These are phyloP conservation scores for Eugnorisma glareosa DNA, from an alignment of 2,888 invertebrate genomes.

Conservation along the genomic window DNA sequence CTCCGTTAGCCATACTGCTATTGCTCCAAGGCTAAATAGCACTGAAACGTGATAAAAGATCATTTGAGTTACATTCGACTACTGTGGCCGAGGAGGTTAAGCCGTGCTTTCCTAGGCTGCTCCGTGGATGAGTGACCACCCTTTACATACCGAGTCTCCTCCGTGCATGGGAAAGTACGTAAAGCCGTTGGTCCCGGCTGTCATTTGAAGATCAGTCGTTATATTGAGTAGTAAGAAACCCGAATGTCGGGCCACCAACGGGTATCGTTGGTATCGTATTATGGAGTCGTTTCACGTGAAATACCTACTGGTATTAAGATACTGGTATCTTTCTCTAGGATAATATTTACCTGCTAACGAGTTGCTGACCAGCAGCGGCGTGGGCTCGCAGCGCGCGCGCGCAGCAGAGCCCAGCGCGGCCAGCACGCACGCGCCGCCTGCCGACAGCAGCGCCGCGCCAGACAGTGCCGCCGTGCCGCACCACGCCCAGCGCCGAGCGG, in stretches of 20 bases:
- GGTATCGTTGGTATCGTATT: too few relatives aligned
- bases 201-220: neutral
- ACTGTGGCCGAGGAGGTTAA: neutral
- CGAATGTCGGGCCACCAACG: neutral
- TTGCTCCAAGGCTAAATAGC: slow-evolving; percentile 93
- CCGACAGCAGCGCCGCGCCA: slow-evolving; percentile 92
- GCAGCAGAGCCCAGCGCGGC: slow-evolving; percentile 95
- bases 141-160: neutral
- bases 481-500: slow-evolving; percentile 94
- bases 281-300: neutral
- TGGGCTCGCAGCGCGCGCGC: slow-evolving; percentile 91
- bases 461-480: slow-evolving; percentile 93
- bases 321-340: neutral
- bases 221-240: neutral
- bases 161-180: neutral
- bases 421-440: slow-evolving; percentile 93
- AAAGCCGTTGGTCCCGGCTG: neutral
- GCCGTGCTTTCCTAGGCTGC: neutral
- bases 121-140: neutral
- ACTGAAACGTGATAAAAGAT: slow-evolving; percentile 89
- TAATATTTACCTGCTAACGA: slow-evolving; percentile 92
- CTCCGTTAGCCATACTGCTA: slow-evolving; percentile 95
- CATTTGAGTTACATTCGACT: neutral
- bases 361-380: slow-evolving; percentile 93
- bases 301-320: too few relatives aligned